Evolutionary conservation across 1,140 invertebrate species (phyloP), one percentile per base, ranked within the genome.

Genomic region (Papilio xuthus): DNA sequence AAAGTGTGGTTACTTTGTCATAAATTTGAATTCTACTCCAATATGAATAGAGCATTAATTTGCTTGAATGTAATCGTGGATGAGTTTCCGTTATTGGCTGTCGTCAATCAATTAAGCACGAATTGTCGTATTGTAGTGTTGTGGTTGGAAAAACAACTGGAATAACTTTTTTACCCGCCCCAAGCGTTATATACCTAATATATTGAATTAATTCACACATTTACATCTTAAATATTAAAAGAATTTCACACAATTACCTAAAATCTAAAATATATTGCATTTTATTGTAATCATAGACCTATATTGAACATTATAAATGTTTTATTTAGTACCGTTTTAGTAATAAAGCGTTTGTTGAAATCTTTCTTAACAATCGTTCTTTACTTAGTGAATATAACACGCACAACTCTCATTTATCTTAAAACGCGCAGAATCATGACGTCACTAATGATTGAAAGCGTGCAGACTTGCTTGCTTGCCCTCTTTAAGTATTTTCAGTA

Each of bases 81-180:
- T 70, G 73, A 77, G 80, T 76, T 82, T 82, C 80, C 82, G 79
- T 80, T 83, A 79, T 84, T 83, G 83, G 80, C 73, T 71, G 69
- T 78, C 23, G 47, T 73, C 10, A 37, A 77, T 78, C 60, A 63
- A 63, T 63, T 6, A 63, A 63, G 60, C 2, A 63, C 23, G 15
- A 23, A 63, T 15, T 63, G 60, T 15, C 12, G 23, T 63, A 63
- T 63, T 63, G 60, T 63, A 67, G 23, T 8, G 60, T 67, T 28
- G 60, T 60, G 23, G 12, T 28, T 28, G 60, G 26, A 32, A 67
- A 26, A 32, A 67, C 13, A 18, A 18, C 3, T 28, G 13, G 26
- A 67, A 15, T 63, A 28, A 63, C 2, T 28, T 63, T 26, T 26
- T 28, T 63, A 63, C 12, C 28, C 60, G 60, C 60, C 23, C 26